Base-by-base conservation (phyloP, 1,140 invertebrate species). In the Idris sp. region DNA sequence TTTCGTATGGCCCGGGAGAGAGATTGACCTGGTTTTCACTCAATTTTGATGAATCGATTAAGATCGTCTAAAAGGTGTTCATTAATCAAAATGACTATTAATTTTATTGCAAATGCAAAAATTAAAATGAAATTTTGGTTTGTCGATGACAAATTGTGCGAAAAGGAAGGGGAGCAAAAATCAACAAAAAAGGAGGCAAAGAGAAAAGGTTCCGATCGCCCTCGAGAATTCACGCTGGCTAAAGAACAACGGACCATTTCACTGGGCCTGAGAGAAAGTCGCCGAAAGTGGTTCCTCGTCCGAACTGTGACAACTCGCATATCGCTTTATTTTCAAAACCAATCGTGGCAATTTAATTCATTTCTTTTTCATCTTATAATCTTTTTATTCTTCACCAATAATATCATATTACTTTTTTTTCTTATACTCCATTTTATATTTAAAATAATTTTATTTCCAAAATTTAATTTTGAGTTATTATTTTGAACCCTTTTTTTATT, bases 251-350 rank as follows among this genome's bases (percentile, higher is more conserved):
- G 62, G 56, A 36, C 72, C 62, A 67, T 74, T 74, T 68, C 62
- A 68, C 62, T 48, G 71, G 53, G 33, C 48, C 61, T 35, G 56
- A 74, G 71, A 74, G 71, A 74, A 74, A 74, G 72, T 74, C 49
- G 62, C 72, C 72, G 72, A 74, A 74, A 74, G 72, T 74, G 62
- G 72, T 62, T 74, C 72, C 72, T 49, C 54, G 72, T 62, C 69
- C 15, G 19, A 35, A 10, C 41, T 56, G 69, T 53, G 54, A 74
- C 61, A 62, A 71, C 35, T 46, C 41, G 61, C 35, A 30, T 14
- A 26, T 33, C 10, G 64, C 58, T 58, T 53, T 49, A 68, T 62
- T 74, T 54, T 13, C 54, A 54, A 22, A 38, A 1, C 72, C 40
- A 31, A 68, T 62, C 41, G 38, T 59, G 46, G 54, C 62, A 40